Evolutionary conservation across 1,140 invertebrate species (phyloP).

Genomic region (Ditylenchus dipsaci): DNA sequence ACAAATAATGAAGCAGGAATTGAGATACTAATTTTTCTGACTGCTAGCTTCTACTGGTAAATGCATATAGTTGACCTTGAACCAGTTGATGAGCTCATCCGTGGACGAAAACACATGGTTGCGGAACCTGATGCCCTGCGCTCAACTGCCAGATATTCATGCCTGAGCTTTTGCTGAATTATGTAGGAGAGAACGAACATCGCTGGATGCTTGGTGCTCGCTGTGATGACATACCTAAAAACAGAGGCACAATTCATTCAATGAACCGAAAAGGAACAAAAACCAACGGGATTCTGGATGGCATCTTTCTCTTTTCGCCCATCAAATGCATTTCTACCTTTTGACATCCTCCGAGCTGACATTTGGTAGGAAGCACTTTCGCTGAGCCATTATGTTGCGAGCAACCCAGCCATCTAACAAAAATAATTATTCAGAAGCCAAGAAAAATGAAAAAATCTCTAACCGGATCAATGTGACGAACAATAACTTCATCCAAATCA

Average conservation of each 20-base stretch:
- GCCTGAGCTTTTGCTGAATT: conserved; percentile 73
- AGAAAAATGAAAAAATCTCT: neutral
- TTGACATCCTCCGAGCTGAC: conserved; percentile 63
- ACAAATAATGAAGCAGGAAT: too few species aligned
- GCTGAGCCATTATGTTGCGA: conserved; percentile 81
- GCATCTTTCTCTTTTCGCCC: conserved; percentile 78
- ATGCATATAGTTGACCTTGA: conserved; percentile 36
- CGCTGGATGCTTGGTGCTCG: conserved; percentile 73
- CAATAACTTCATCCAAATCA: conserved; percentile 97
- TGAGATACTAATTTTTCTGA: too few species aligned
- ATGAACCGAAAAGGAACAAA: conserved; percentile 51
- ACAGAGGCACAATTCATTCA: neutral
- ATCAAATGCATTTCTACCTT: conserved; percentile 77
- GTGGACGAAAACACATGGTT: conserved; percentile 80
- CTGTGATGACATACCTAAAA: conserved; percentile 59
- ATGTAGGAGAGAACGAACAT: conserved; percentile 92
- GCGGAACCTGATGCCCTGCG: conserved; percentile 88
- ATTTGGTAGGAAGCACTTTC: conserved; percentile 71
- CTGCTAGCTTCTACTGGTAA: too few species aligned
- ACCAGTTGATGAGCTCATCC: conserved; percentile 82
- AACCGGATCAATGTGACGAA: conserved; percentile 79
- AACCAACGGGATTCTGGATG: conserved; percentile 82
- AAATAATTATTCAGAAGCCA: neutral
- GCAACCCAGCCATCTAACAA: conserved; percentile 77
- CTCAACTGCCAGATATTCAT: conserved; percentile 84